Evolutionary conservation across 2,888 invertebrate species (phyloP).

Genomic region (Drosophila pullipes): DNA sequence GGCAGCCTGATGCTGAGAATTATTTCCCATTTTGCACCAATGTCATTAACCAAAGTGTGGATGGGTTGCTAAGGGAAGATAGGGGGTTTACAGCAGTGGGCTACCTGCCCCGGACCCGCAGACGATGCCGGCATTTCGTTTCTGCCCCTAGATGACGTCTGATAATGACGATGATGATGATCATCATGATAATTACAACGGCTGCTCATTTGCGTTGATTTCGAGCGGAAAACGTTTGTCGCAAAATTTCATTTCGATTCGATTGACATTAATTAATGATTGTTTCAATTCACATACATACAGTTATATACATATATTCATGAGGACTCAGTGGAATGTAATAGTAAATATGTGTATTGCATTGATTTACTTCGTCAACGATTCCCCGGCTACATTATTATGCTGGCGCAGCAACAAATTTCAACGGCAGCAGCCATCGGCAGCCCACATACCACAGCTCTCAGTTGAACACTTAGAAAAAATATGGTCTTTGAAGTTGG

Average conservation of each 20-base stretch:
- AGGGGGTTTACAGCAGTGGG: conserved; percentile 15
- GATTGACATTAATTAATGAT: conserved; percentile 82
- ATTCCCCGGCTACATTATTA: conserved; percentile 71
- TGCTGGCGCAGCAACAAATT: conserved; percentile 73
- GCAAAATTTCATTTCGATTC: conserved; percentile 77
- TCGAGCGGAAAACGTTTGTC: conserved; percentile 77
- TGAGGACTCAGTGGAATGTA: conserved; percentile 7
- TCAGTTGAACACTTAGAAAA: conserved; percentile 4
- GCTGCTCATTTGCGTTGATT: conserved; percentile 76
- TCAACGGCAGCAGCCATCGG: conserved; percentile 31
- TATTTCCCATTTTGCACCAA: conserved; percentile 42
- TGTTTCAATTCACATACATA: conserved; percentile 64
- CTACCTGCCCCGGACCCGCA: conserved; percentile 56
- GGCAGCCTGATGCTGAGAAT: conserved; percentile 39
- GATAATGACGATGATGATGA: conserved; percentile 11
- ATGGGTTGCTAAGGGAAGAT: conserved; percentile 4
- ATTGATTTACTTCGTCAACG: conserved; percentile 72
- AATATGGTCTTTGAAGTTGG: background rate
- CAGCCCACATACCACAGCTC: conserved; percentile 42
- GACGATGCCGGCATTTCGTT: conserved; percentile 18
- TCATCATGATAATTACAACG: conserved; percentile 26
- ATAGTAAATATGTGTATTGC: conserved; percentile 48
- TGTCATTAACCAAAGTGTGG: conserved; percentile 43
- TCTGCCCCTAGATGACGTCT: conserved; percentile 23
- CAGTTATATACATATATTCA: conserved; percentile 1